Base-by-base conservation (phyloP, 2,888 invertebrate genomes). In the Cantharis rufa region DNA sequence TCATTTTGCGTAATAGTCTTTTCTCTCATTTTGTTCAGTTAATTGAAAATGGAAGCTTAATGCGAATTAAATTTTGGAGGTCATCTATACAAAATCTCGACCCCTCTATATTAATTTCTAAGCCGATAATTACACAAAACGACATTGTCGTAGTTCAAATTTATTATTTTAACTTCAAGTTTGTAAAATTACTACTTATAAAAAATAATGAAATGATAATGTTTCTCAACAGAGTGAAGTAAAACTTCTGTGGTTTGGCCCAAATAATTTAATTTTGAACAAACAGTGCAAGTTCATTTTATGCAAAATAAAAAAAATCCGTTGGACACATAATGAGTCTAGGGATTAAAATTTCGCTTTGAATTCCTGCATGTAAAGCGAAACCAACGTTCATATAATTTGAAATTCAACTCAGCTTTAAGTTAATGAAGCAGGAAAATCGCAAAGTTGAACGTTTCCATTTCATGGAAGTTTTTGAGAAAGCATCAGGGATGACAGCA, bases 351-450 rank as follows among this genome's bases (percentile, higher is more conserved):
- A 78, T 78, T 75, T 78, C 75, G 75, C 78, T 75, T 78, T 78
- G 78, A 78, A 78, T 78, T 78, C 78, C 75, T 76, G 75, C 78
- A 78, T 78, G 78, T 78, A 78, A 78, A 75, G 78, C 78, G 78
- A 78, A 78, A 78, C 78, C 75, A 73, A 73, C 75, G 73, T 71
- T 78, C 75, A 69, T 73, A 78, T 78, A 78, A 80, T 82, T 82
- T 79, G 78, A 81, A 81, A 82, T 79, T 80, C 81, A 81, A 82
- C 80, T 82, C 82, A 80, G 81, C 80, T 79, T 79, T 80, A 76
- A 79, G 79, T 82, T 83, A 83, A 83, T 83, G 83, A 82, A 82
- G 82, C 82, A 81, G 78, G 81, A 80, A 82, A 82, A 82, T 81
- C 80, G 80, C 80, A 76, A 81, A 82, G 81, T 81, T 78, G 81